phyloP scores from a whole-genome alignment of 2,888 invertebrate genomes.

The Melolontha melolontha region DNA sequence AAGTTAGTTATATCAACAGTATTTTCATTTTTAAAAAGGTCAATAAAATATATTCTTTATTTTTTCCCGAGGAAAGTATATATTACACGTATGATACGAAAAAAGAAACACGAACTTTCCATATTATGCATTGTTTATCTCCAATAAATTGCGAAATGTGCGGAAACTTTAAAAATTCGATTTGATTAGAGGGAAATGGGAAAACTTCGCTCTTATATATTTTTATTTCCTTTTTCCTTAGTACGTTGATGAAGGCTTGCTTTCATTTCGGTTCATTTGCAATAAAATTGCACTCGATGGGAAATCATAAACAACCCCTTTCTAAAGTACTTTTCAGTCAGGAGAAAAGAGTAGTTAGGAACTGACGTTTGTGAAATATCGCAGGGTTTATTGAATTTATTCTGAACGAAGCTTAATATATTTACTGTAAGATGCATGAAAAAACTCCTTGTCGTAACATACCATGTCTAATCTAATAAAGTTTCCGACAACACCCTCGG shows the following conservation, averaged over 20 bases:
- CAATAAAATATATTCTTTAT: too few relatives aligned
- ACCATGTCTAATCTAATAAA: neutral
- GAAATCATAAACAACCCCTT: constrained; percentile 27
- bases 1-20: too few relatives aligned
- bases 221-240: neutral
- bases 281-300: neutral
- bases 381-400: constrained; percentile 13
- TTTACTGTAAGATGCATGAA: neutral
- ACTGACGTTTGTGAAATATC: constrained; percentile 22
- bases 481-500: too few relatives aligned
- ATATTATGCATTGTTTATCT: constrained; percentile 15
- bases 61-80: too few relatives aligned
- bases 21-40: too few relatives aligned
- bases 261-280: constrained; percentile 6
- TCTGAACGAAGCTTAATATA: constrained; percentile 20
- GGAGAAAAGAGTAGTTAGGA: constrained; percentile 11
- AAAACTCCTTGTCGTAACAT: neutral
- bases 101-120: constrained; percentile 15
- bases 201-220: constrained; percentile 16
- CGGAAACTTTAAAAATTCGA: constrained; percentile 22
- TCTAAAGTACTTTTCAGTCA: constrained; percentile 16
- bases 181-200: constrained; percentile 16
- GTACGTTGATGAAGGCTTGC: too few relatives aligned
- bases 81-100: constrained; percentile 2
- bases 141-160: constrained; percentile 8